These are phyloP conservation scores for Orthosia gothica DNA, from an alignment of 2,888 invertebrate genomes.

Conservation along the genomic window DNA sequence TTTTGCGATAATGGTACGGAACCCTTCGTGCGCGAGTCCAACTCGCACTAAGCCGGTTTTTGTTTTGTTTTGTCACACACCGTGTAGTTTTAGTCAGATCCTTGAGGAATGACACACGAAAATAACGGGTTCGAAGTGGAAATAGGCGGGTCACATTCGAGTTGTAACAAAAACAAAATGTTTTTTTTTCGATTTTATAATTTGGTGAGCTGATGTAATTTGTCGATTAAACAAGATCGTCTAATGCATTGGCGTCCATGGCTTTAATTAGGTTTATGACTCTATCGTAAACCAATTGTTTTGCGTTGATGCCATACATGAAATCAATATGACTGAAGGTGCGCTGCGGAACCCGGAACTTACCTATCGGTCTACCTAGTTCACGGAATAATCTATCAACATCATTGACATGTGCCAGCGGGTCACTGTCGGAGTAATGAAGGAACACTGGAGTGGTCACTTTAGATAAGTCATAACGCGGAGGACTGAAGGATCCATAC, in stretches of 20 bases:
- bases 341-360: constrained; percentile 90
- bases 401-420: constrained; percentile 91
- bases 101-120: too few species aligned
- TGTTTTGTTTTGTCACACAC: too few species aligned
- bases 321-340: constrained; percentile 94
- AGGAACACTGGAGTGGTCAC: constrained; percentile 92
- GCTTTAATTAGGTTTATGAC: constrained; percentile 89
- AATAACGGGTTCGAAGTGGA: neutral
- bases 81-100: neutral
- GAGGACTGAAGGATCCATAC: constrained; percentile 91
- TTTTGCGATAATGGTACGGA: too few species aligned
- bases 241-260: constrained; percentile 12
- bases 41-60: too few species aligned
- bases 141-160: neutral
- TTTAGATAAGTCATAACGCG: constrained; percentile 91
- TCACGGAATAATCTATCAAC: constrained; percentile 89
- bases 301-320: constrained; percentile 93
- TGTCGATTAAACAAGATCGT: neutral
- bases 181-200: constrained; percentile 7
- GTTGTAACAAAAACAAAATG: neutral
- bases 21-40: too few species aligned
- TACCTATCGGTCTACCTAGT: constrained; percentile 90
- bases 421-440: constrained; percentile 93
- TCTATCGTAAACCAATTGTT: constrained; percentile 91
- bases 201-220: neutral